Conservation (phyloP, 2,113 vertebrate species). For the Eurypyga helias region DNA sequence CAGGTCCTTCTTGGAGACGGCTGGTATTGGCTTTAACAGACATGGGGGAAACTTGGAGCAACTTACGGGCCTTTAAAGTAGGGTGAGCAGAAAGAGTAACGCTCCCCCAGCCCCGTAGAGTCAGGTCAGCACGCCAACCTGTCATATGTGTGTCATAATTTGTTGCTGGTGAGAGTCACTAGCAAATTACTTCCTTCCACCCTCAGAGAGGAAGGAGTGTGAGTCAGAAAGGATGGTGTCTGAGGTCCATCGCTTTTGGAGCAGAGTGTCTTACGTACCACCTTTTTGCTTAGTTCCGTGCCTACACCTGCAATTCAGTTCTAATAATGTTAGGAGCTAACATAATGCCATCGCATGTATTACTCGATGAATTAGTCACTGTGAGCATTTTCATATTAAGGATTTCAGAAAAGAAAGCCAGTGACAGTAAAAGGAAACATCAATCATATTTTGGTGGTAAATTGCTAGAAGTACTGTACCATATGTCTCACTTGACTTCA, state of each 20-base stretch:
- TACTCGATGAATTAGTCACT: conserved; percentile 48
- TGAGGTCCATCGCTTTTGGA: not conserved
- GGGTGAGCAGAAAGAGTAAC: not conserved
- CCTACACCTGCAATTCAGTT: conserved; percentile 6
- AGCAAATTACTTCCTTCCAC: not conserved
- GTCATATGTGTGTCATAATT: not conserved
- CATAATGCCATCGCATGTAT: not conserved
- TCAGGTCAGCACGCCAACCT: not conserved
- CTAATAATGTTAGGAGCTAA: conserved; percentile 31
- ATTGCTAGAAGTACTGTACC: not conserved
- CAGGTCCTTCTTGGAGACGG: too few relatives aligned
- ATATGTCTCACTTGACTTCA: conserved; percentile 26
- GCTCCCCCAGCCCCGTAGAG: not conserved
- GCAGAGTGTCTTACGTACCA: not conserved
- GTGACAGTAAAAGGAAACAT: conserved; percentile 35
- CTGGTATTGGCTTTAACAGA: too few relatives aligned
- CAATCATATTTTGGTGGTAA: conserved; percentile 15
- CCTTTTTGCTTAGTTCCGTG: not conserved
- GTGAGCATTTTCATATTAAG: not conserved
- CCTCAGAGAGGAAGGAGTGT: not conserved
- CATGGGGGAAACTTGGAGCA: too few relatives aligned
- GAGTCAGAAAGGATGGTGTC: conserved; percentile 40
- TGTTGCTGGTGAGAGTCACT: not conserved
- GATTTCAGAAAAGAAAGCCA: conserved; percentile 40
- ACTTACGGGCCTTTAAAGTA: not conserved